Evolutionary conservation across 2,888 invertebrate species (phyloP), one percentile per base, ranked within the genome.

Genomic region (Rhagonycha lutea): DNA sequence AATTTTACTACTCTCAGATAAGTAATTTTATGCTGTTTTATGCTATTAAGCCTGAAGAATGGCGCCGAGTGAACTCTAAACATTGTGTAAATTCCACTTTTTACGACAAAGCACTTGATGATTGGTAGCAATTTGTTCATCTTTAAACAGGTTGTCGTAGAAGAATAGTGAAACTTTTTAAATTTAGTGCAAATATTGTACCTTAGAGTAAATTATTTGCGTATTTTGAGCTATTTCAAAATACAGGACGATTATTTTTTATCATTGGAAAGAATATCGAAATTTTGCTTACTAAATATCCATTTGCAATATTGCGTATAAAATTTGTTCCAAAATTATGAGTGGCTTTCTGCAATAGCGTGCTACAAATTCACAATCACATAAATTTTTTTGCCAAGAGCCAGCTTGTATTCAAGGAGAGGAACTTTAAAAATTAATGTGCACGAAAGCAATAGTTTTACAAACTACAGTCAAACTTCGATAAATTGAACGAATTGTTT

Each of bases 111-210:
- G 70, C 65, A 47, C 67, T 28, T 70, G 26, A 62, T 74, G 70
- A 74, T 74, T 74, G 74, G 67, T 61, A 47, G 70, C 70, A 74
- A 74, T 74, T 74, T 73, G 73, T 73, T 69, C 62, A 12, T 63
- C 62, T 24, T 73, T 63, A 73, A 65, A 73, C 62, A 68, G 68
- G 72, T 60, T 67, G 32, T 32, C n/a, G 47, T 47, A 47, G 47
- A 47, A 47, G n/a, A n/a, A 26, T 14, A 24, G 24, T 65, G 26
- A 24, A 62, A 8, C 10, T 24, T 18, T 62, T 62, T 62, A 62
- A 62, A 62, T 18, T 47, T 47, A n/a, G 62, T 62, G 18, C 63
- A 65, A 3, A 65, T 47, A 47, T 47, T 47, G 47, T n/a, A n/a
- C n/a, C n/a, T n/a, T 47, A n/a, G n/a, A 7, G n/a, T n/a, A n/a